phyloP scores from a whole-genome alignment of 2,888 invertebrate species.

The Lacanobia oleracea region DNA sequence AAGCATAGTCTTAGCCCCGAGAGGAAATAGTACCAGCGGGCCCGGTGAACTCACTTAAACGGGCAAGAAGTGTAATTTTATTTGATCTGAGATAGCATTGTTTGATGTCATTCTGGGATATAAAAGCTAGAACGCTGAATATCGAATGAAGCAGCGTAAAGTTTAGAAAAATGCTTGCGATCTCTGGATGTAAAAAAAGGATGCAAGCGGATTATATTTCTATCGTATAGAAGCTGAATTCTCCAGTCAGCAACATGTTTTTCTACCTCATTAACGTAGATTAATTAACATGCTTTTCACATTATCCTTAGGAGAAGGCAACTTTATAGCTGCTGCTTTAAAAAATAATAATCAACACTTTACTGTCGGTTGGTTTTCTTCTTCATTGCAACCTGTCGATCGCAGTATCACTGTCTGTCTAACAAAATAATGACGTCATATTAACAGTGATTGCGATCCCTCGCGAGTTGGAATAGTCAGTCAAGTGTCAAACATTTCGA shows the following conservation, averaged over 20 bases:
- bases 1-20: background rate
- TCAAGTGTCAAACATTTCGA: conserved; percentile 34
- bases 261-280: background rate
- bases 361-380: background rate
- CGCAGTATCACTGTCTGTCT: background rate
- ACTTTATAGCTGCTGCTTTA: background rate
- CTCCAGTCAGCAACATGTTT: conserved; percentile 5
- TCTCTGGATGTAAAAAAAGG: background rate
- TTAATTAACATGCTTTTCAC: conserved; percentile 7
- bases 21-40: conserved; percentile 10
- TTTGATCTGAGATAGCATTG: conserved; percentile 12
- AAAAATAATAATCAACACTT: conserved; percentile 1
- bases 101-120: conserved; percentile 14
- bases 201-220: background rate
- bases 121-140: background rate
- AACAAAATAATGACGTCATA: conserved; percentile 12
- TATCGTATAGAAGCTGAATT: background rate
- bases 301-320: background rate
- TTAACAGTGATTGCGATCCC: background rate
- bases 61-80: conserved; percentile 35
- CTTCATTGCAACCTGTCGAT: background rate
- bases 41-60: conserved; percentile 1
- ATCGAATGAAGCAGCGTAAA: background rate
- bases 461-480: conserved; percentile 14
- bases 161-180: background rate